Evolutionary conservation across 2,113 vertebrate genomes (phyloP).

Genomic region (Xenus cinereus): DNA sequence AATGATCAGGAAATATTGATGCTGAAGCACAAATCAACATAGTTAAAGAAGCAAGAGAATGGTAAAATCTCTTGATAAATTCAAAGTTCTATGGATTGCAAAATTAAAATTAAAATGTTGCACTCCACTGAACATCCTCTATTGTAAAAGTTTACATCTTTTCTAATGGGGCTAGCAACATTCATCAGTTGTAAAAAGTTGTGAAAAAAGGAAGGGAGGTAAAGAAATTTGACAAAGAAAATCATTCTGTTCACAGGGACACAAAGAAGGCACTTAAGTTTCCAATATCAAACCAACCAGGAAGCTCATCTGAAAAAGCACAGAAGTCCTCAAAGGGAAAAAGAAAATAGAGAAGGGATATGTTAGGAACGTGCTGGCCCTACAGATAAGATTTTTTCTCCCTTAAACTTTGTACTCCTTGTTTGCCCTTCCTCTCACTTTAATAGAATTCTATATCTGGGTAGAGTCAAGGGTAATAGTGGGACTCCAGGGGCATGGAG

Average conservation of each 20-base stretch:
- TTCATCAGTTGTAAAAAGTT: not conserved
- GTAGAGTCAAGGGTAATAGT: not conserved
- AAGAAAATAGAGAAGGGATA: not conserved
- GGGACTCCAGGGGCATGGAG: not conserved
- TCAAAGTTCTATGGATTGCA: not conserved
- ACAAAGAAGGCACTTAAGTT: not conserved
- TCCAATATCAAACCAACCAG: not conserved
- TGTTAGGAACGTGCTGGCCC: not conserved
- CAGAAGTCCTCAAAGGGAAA: not conserved
- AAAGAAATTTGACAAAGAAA: not conserved
- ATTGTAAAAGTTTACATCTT: not conserved
- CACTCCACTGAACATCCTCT: not conserved
- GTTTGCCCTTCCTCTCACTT: not conserved
- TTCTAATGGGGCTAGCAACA: not conserved
- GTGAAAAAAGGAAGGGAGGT: not conserved
- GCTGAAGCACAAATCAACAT: not conserved
- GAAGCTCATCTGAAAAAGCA: not conserved
- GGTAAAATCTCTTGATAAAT: not conserved
- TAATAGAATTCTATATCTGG: not conserved
- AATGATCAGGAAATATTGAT: not conserved
- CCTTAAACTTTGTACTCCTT: not conserved
- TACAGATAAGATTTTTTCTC: not conserved
- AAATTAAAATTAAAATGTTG: conserved; percentile 27
- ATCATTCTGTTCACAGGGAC: not conserved
- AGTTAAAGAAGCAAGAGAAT: not conserved